Conservation (phyloP, 1,140 invertebrate species). For the Atopsyche davidsoni region DNA sequence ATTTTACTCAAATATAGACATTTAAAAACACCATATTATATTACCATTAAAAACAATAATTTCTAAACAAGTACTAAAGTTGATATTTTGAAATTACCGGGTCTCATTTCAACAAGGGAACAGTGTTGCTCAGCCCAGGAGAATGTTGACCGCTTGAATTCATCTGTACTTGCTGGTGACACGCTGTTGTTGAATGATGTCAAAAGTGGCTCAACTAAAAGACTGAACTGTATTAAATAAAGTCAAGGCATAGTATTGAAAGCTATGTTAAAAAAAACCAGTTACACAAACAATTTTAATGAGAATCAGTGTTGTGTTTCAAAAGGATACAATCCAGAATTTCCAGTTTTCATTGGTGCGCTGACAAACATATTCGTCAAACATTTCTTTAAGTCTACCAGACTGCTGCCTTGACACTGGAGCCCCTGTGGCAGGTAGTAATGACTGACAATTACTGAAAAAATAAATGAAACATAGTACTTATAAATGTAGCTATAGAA, state of each 20-base stretch:
- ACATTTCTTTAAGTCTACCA: slow-evolving; percentile 93
- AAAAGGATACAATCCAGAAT: slow-evolving; percentile 90
- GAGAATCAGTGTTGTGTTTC: slow-evolving; percentile 12
- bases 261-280: slow-evolving; percentile 35
- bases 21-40: slow-evolving; percentile 7
- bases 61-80: no score
- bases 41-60: no score
- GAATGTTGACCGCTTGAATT: slow-evolving; percentile 85
- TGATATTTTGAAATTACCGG: slow-evolving; percentile 57
- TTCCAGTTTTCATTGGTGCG: slow-evolving; percentile 92
- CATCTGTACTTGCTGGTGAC: slow-evolving; percentile 84
- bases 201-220: slow-evolving; percentile 81
- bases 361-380: slow-evolving; percentile 82
- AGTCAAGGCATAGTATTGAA: slow-evolving; percentile 33
- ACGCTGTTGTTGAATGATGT: slow-evolving; percentile 86
- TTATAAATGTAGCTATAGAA: not conserved
- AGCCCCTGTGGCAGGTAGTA: slow-evolving; percentile 92
- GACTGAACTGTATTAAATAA: slow-evolving; percentile 69
- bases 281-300: slow-evolving; percentile 19
- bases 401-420: slow-evolving; percentile 83
- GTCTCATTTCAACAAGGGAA: slow-evolving; percentile 85
- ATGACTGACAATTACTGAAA: slow-evolving; percentile 82
- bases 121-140: slow-evolving; percentile 95
- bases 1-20: slow-evolving; percentile 11
- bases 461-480: slow-evolving; percentile 19